These are phyloP conservation scores for Aradophagus sp. DNA, from an alignment of 1,140 invertebrate genomes.

Conservation along the genomic window DNA sequence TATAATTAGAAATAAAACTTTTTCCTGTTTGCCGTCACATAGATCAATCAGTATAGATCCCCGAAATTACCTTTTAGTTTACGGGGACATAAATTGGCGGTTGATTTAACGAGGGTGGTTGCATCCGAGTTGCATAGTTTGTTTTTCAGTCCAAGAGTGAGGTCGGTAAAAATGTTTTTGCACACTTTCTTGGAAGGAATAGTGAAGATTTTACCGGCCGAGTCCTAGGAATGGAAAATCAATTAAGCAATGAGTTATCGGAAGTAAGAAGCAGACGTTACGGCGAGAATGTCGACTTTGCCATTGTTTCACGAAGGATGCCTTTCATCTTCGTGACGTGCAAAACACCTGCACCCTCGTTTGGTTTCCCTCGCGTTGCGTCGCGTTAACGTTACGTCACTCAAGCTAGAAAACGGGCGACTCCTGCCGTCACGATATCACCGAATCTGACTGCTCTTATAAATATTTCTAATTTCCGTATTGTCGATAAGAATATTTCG, in stretches of 20 bases:
- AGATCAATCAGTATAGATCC: too few relatives aligned
- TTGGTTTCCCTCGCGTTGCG: constrained; percentile 28
- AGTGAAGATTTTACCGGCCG: constrained; percentile 42
- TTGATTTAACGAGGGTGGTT: too few relatives aligned
- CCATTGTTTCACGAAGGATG: constrained; percentile 63
- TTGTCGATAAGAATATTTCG: too few relatives aligned
- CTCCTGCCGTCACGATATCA: constrained; percentile 23
- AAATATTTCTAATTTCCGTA: too few relatives aligned
- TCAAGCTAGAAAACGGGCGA: constrained; percentile 34
- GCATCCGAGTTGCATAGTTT: too few relatives aligned
- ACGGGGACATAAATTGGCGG: too few relatives aligned
- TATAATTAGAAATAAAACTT: too few relatives aligned
- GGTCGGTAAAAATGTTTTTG: too few relatives aligned
- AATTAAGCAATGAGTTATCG: constrained; percentile 63
- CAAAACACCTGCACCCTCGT: constrained; percentile 63
- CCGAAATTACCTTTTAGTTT: too few relatives aligned
- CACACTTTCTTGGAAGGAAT: too few relatives aligned
- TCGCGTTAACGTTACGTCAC: constrained; percentile 47
- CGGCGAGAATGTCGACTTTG: constrained; percentile 53
- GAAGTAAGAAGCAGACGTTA: constrained; percentile 63
- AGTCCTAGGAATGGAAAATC: constrained; percentile 63
- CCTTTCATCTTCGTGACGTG: constrained; percentile 64
- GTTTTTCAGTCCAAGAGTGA: too few relatives aligned
- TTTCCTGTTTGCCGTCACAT: too few relatives aligned
- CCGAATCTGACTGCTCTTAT: constrained; percentile 10